Evolutionary conservation across 1,140 invertebrate genomes (phyloP), one percentile per base, ranked within the genome.

Genomic region (Lithobius niger): DNA sequence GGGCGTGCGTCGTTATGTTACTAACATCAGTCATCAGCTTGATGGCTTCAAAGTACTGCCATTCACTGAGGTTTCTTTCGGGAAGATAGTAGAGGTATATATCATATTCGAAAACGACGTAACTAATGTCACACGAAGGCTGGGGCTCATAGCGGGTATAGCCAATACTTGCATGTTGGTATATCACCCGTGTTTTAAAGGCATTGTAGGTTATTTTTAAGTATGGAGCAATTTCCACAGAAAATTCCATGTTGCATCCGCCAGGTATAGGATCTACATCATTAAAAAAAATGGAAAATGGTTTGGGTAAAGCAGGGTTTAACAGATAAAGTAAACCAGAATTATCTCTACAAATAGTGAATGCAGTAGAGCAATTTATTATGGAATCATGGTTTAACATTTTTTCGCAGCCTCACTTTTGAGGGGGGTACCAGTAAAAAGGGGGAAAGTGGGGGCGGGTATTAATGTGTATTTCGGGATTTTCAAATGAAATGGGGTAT

Each of bases 201-300:
- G 74, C 61, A 27, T 65, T 73, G 28, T 75, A 70, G 1, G 55
- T 59, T 0, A 81, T 60, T 27, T 69, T 69, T 59, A 84, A 71
- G 62, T 76, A 86, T 6, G 85, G 82, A 19, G 82, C 76, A 56
- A 75, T 76, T 62, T 77, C 68, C n/a, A 79, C 67, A 42, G 76
- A 66, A 60, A 79, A 80, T 62, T 82, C 79, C 74, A 84, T 76
- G 59, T 83, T 86, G 63, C 84, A 87, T 27, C 82, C 84, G 56
- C 85, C 85, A 42, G 84, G 84, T 61, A 86, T 71, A 2, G 85
- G 84, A 64, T 78, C 84, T 86, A 67, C n/a, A n/a, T n/a, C n/a
- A n/a, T n/a, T n/a, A n/a, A n/a, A n/a, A n/a, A n/a, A n/a, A n/a
- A n/a, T n/a, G n/a, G n/a, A n/a, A n/a, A n/a, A n/a, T n/a, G n/a